Evolutionary conservation across 2,113 vertebrate species (phyloP).

Genomic region (Pluvianellus socialis): DNA sequence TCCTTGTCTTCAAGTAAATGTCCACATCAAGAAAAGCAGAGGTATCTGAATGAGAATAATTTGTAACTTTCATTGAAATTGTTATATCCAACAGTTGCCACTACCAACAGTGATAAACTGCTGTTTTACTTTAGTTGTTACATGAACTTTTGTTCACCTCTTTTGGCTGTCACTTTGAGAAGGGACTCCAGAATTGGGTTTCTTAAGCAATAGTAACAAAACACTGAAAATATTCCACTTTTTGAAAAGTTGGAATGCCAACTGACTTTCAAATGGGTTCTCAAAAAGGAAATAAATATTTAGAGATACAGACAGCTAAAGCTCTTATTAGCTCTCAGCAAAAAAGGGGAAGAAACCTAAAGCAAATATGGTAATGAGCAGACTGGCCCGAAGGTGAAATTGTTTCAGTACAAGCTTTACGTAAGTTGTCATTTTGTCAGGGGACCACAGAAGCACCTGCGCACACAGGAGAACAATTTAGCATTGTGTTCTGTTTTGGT

Average conservation of each 20-base stretch:
- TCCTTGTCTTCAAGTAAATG: not conserved
- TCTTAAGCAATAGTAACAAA: not conserved
- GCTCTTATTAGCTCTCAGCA: not conserved
- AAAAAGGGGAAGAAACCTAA: not conserved
- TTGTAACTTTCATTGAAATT: not conserved
- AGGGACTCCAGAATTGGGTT: not conserved
- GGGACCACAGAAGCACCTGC: not conserved
- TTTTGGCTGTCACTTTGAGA: not conserved
- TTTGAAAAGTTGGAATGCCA: not conserved
- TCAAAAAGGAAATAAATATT: slow-evolving; percentile 6
- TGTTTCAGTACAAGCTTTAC: not conserved
- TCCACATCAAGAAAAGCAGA: not conserved
- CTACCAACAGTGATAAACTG: not conserved
- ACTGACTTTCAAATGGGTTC: not conserved
- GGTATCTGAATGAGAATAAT: not conserved
- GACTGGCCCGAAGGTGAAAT: not conserved
- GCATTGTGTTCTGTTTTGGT: not conserved
- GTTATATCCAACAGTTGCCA: not conserved
- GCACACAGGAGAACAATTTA: not conserved
- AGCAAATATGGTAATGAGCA: not conserved
- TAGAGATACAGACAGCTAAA: not conserved
- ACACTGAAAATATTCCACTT: not conserved
- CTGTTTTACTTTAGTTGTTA: not conserved
- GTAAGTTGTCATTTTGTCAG: not conserved
- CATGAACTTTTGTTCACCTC: not conserved